phyloP scores from a whole-genome alignment of 2,797 vertebrate species.

The Rachycentron canadum region DNA sequence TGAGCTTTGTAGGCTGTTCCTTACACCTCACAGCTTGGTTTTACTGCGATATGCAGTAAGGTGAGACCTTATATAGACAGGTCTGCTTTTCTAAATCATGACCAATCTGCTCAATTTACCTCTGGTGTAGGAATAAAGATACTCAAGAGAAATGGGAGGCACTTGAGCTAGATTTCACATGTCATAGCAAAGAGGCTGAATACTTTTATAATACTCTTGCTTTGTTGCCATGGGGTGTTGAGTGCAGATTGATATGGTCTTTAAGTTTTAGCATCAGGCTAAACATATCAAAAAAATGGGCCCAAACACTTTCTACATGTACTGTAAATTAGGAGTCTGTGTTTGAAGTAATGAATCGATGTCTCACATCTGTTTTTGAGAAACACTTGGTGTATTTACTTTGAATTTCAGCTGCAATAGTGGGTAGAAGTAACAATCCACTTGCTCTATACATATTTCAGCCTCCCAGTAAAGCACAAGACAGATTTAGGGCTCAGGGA shows the following conservation, averaged over 20 bases:
- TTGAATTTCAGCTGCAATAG: slow-evolving; percentile 3
- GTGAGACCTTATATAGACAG: too few relatives aligned
- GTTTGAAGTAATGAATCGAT: neutral
- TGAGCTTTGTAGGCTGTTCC: neutral
- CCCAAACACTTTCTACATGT: too few relatives aligned
- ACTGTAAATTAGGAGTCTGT: neutral
- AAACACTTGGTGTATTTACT: neutral
- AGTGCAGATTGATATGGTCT: too few relatives aligned
- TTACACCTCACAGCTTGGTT: too few relatives aligned
- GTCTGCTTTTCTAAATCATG: neutral
- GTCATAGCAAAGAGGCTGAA: slow-evolving; percentile 1
- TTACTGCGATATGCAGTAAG: too few relatives aligned
- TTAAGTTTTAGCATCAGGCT: too few relatives aligned
- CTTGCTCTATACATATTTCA: neutral
- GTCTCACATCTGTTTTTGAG: neutral
- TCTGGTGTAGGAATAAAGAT: neutral
- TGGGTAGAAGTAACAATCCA: neutral
- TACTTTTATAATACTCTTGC: neutral
- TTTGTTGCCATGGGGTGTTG: neutral
- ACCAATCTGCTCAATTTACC: neutral
- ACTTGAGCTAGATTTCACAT: neutral
- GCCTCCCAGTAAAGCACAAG: neutral
- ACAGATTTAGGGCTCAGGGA: slow-evolving; percentile 36
- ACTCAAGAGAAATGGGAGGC: neutral
- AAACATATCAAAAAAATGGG: too few relatives aligned